Evolutionary conservation across 2,888 invertebrate species (phyloP).

Genomic region (Epinotia nisella): DNA sequence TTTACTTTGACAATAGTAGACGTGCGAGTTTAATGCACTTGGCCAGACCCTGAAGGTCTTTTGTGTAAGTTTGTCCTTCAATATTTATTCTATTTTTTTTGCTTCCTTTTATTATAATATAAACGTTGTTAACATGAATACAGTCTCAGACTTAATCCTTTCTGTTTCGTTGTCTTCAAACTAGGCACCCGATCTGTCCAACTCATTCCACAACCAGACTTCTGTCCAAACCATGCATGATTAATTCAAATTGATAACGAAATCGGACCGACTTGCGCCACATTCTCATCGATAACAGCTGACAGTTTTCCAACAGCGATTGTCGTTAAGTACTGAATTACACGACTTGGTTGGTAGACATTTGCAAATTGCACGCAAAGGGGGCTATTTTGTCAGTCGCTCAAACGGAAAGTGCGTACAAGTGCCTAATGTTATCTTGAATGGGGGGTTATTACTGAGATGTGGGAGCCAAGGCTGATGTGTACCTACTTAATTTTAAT

Average conservation of each 20-base stretch:
- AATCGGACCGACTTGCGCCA: conserved; percentile 14
- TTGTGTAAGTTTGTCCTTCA: no score
- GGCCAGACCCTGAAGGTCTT: no score
- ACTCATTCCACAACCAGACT: neutral
- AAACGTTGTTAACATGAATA: neutral
- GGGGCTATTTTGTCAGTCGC: conserved; percentile 46
- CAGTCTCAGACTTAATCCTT: neutral
- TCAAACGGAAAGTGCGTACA: conserved; percentile 44
- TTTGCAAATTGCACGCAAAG: conserved; percentile 58
- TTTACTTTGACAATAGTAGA: no score
- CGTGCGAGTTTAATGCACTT: no score
- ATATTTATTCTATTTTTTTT: no score
- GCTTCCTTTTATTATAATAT: no score
- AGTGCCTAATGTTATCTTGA: conserved; percentile 31
- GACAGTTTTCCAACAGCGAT: conserved; percentile 57
- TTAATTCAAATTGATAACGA: conserved; percentile 34
- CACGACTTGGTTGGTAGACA: conserved; percentile 51
- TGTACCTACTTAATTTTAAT: conserved; percentile 27
- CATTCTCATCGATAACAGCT: conserved; percentile 51
- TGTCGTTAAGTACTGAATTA: conserved; percentile 54
- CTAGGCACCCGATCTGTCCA: neutral
- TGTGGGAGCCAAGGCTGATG: conserved; percentile 11
- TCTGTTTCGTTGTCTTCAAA: neutral
- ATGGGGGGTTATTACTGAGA: conserved; percentile 15
- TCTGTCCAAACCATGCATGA: conserved; percentile 13